These are phyloP conservation scores for Chromoteleia sp. DNA, from an alignment of 2,888 invertebrate species.

Conservation along the genomic window DNA sequence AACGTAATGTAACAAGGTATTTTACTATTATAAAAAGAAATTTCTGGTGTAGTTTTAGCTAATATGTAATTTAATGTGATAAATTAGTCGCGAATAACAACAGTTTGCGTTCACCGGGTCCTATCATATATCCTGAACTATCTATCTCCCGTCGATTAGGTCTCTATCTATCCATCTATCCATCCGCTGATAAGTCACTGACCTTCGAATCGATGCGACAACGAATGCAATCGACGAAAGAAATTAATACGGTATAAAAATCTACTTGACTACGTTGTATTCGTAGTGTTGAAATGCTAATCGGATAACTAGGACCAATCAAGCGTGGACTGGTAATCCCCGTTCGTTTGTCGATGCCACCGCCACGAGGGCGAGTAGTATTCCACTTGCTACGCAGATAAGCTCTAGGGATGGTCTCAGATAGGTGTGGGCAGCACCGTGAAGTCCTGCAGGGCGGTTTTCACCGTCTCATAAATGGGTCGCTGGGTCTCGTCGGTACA, in stretches of 20 bases:
- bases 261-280: constrained; percentile 52
- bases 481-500: constrained; percentile 91
- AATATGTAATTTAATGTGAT: background rate
- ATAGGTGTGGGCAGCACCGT: constrained; percentile 95
- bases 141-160: constrained; percentile 9
- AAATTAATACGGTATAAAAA: constrained; percentile 65
- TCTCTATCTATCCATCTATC: background rate
- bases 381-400: constrained; percentile 49
- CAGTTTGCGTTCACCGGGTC: constrained; percentile 26
- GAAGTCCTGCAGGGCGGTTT: constrained; percentile 96
- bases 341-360: constrained; percentile 45
- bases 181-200: constrained; percentile 23
- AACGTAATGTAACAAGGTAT: no score
- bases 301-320: constrained; percentile 60
- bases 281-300: constrained; percentile 39
- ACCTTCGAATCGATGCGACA: constrained; percentile 22
- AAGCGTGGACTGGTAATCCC: constrained; percentile 41
- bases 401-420: constrained; percentile 86
- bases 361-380: constrained; percentile 16
- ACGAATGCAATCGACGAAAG: constrained; percentile 13
- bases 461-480: constrained; percentile 95
- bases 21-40: no score
- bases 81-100: background rate
- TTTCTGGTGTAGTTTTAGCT: no score
- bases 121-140: background rate